Conservation (phyloP, 2,797 vertebrate species). For the Eulemur albifrons region DNA sequence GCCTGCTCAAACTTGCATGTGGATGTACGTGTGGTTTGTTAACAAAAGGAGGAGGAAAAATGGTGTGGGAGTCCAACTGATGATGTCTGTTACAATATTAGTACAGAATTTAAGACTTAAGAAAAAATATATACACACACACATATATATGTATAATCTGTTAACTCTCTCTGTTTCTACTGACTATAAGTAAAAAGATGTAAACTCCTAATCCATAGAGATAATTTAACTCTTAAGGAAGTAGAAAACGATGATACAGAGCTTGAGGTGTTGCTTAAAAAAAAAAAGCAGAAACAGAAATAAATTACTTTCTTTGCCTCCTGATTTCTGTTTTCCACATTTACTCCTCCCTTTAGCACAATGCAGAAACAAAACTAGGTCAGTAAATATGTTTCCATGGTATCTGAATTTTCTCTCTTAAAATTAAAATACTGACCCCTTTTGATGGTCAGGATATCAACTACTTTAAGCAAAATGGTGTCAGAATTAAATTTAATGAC, state of each 20-base stretch:
- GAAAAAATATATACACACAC: not conserved
- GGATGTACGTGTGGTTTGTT: not conserved
- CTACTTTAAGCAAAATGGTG: not conserved
- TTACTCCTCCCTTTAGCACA: not conserved
- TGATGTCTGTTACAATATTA: not conserved
- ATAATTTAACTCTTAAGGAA: not conserved
- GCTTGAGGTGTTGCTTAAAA: not conserved
- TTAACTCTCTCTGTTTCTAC: not conserved
- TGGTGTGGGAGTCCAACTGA: not conserved
- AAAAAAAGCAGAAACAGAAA: not conserved
- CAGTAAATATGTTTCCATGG: conserved; percentile 41
- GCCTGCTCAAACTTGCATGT: not conserved
- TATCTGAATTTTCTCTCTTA: conserved; percentile 28
- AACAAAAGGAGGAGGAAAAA: not conserved
- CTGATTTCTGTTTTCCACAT: conserved; percentile 17
- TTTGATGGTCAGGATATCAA: not conserved
- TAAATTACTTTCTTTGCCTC: not conserved
- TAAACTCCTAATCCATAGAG: not conserved
- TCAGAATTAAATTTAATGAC: not conserved
- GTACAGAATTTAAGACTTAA: not conserved
- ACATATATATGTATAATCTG: not conserved
- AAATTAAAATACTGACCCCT: not conserved
- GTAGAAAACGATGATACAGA: not conserved
- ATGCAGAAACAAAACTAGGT: conserved; percentile 47
- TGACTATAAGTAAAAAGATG: not conserved